Base-by-base conservation (phyloP, 2,888 invertebrate genomes). In the Pammene aurita region DNA sequence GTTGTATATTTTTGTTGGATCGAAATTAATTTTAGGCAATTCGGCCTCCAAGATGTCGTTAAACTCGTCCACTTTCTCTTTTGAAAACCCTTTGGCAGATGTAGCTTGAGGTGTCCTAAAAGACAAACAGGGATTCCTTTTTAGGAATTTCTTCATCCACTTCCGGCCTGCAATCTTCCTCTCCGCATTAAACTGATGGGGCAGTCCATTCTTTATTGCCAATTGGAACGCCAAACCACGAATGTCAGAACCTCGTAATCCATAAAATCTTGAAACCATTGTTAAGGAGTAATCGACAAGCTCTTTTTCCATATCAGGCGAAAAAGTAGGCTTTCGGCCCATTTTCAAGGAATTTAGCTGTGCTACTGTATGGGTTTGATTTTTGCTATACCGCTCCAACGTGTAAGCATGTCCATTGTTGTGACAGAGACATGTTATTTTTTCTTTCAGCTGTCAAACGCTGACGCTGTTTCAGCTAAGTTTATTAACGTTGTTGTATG, bases 71-170 rank as follows among this genome's bases (percentile, higher is more conserved):
- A 71, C 71, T 34, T 54, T 50, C 11, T 9, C 55, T 18, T 42
- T 50, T 41, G 50, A 50, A 65, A 64, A 67, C 44, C 67, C 67
- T 54, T 57, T 66, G 18, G 60, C 71, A 56, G 71, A 71, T 44
- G 60, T 64, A 18, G 71, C 54, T 64, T 67, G 48, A 54, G 52
- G 52, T n/a, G n/a, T 26, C 52, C 52, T 52, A 48, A 48, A 52
- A 52, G 52, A 52, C 52, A n/a, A n/a, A n/a, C 14, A 13, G 41
- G 71, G 68, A 63, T 69, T 44, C 61, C 44, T 66, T 60, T 54
- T 66, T 52, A 66, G 52, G 64, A 67, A 71, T 34, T 57, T 62
- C 50, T 67, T 52, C 61, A 70, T 60, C 67, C 67, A 71, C 38
- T 67, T 64, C 44, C 58, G 50, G 58, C 70, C 65, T 61, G 65